These are phyloP conservation scores for Etia nguti DNA, from an alignment of 2,113 vertebrate genomes.

Conservation along the genomic window DNA sequence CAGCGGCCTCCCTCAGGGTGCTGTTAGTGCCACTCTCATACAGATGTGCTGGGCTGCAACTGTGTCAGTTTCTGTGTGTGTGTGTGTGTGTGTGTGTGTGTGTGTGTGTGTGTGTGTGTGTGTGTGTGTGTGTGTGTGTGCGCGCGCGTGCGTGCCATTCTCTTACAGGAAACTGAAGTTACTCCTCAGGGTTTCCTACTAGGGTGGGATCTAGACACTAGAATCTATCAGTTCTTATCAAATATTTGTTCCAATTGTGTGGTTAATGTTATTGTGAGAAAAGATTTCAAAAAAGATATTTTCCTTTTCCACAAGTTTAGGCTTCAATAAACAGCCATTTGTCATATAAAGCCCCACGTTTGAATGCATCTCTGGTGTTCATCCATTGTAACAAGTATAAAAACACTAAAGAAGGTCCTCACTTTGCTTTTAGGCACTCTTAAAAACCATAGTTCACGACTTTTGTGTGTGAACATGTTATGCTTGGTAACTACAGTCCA, in stretches of 20 bases:
- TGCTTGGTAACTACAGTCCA: neutral
- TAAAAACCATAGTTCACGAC: neutral
- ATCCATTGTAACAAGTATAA: neutral
- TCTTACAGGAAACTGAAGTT: constrained; percentile 45
- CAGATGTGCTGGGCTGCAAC: constrained; percentile 64
- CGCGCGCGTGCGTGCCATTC: neutral
- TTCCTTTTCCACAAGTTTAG: neutral
- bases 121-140: neutral
- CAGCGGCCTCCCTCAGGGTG: constrained; percentile 61
- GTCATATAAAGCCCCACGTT: neutral
- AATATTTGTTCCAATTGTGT: neutral
- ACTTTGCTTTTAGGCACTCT: neutral
- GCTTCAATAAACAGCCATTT: neutral
- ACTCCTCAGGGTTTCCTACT: constrained; percentile 28
- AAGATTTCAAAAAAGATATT: neutral
- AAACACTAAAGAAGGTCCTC: neutral
- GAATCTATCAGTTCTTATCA: neutral
- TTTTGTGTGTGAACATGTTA: neutral
- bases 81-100: neutral
- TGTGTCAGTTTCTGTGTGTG: constrained; percentile 42
- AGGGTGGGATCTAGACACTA: neutral
- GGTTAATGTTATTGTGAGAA: neutral
- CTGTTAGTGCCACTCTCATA: constrained; percentile 67
- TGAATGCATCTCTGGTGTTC: neutral
- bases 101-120: neutral